These are phyloP conservation scores for Syngnathus rostellatus DNA, from an alignment of 2,797 vertebrate genomes.

Conservation along the genomic window DNA sequence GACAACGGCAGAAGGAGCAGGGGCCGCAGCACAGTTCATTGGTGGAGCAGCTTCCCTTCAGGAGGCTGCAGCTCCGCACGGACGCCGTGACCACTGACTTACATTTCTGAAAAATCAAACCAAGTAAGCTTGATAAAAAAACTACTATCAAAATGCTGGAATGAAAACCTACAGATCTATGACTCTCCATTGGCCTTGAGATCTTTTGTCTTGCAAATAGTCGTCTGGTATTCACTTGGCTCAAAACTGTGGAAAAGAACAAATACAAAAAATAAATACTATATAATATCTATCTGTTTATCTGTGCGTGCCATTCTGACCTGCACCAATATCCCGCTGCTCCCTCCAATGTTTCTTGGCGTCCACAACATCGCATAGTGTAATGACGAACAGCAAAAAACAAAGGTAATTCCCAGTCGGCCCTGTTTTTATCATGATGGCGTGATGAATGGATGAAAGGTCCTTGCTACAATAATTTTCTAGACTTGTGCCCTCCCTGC, in stretches of 20 bases:
- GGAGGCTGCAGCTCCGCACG: constrained; percentile 70
- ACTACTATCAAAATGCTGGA: neutral
- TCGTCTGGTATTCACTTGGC: constrained; percentile 44
- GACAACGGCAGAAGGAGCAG: constrained; percentile 85
- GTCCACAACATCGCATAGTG: neutral
- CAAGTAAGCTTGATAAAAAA: neutral
- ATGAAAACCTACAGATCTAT: constrained; percentile 38
- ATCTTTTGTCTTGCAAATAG: constrained; percentile 61
- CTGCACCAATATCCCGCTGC: neutral
- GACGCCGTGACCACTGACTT: constrained; percentile 34
- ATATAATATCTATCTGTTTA: neutral
- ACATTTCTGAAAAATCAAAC: constrained; percentile 30
- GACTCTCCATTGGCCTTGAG: constrained; percentile 30
- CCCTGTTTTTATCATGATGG: neutral
- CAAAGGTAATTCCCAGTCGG: neutral
- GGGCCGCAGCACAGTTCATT: constrained; percentile 80
- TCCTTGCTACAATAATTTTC: no score
- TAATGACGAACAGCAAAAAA: neutral
- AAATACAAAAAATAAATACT: neutral
- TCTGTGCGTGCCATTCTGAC: neutral
- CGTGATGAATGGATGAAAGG: neutral
- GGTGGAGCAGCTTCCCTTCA: constrained; percentile 79
- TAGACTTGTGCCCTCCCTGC: neutral
- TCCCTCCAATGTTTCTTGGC: neutral
- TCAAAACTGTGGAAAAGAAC: constrained; percentile 30